Percentiles rank a stretch among this genome's conserved stretches.
Conservation (phyloP, 2,113 vertebrate species). For the Electrona antarctica region DNA sequence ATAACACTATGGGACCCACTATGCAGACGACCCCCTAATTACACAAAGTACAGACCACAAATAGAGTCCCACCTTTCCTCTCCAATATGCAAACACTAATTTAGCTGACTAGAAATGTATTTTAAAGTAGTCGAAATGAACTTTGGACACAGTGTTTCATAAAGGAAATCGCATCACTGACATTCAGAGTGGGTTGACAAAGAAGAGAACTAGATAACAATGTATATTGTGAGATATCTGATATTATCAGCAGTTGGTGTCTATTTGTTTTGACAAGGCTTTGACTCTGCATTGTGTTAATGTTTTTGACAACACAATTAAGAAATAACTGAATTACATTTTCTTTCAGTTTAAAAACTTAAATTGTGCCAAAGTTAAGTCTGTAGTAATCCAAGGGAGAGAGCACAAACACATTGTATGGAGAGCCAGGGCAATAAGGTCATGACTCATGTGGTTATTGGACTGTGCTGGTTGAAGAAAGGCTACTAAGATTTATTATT, state of each 20-base stretch:
- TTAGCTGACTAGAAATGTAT: neutral
- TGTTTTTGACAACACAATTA: neutral
- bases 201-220: neutral
- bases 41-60: neutral
- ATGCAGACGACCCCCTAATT: neutral
- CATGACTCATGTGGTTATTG: neutral
- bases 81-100: neutral
- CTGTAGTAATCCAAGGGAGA: no score
- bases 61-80: slow-evolving; percentile 4
- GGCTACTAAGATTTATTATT: no score
- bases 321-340: neutral
- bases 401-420: neutral
- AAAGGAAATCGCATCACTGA: slow-evolving; percentile 1
- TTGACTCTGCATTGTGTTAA: neutral
- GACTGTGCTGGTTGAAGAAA: neutral
- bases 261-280: neutral
- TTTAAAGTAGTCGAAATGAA: slow-evolving; percentile 26
- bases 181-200: neutral
- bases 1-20: neutral
- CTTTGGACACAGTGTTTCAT: slow-evolving; percentile 47
- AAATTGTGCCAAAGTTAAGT: no score
- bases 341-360: neutral
- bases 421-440: neutral
- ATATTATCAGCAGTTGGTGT: neutral
- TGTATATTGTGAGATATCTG: neutral